Evolutionary conservation across 2,888 invertebrate genomes (phyloP).

Genomic region (Balanococcus diminutus): DNA sequence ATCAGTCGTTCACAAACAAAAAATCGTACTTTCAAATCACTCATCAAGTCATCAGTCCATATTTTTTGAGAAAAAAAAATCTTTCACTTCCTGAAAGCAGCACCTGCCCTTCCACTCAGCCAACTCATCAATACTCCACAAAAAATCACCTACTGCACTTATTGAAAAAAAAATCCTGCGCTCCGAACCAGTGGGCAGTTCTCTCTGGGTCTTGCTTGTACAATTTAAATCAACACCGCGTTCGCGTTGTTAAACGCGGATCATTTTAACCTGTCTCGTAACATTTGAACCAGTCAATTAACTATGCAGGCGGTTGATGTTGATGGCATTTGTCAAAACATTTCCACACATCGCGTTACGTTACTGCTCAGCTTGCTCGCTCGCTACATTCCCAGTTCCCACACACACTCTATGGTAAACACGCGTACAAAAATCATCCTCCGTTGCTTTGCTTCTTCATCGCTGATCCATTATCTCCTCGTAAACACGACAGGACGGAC

Average conservation of each 20-base stretch:
- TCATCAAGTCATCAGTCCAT: no score
- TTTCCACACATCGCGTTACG: background rate
- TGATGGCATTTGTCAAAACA: constrained; percentile 38
- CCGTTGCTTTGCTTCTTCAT: background rate
- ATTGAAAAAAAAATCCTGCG: background rate
- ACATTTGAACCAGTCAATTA: constrained; percentile 25
- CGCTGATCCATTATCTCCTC: background rate
- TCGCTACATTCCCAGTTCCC: background rate
- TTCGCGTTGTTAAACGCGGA: background rate
- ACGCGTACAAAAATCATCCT: background rate
- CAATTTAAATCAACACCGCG: constrained; percentile 22
- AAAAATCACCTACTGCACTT: background rate
- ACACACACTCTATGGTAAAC: background rate
- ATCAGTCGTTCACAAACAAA: no score
- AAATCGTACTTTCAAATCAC: no score
- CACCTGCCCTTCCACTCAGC: no score
- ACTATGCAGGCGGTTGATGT: constrained; percentile 17
- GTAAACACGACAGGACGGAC: no score
- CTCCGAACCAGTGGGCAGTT: constrained; percentile 60
- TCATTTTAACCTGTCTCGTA: constrained; percentile 39
- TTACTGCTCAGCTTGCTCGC: background rate
- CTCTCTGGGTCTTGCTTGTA: constrained; percentile 74
- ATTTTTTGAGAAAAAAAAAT: no score
- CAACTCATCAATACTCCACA: no score
- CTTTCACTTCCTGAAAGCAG: no score